A percentile compares a stretch with the other conserved stretches of the same genome.
phyloP scores from a whole-genome alignment of 2,888 invertebrate species.

The Megamerina dolium region DNA sequence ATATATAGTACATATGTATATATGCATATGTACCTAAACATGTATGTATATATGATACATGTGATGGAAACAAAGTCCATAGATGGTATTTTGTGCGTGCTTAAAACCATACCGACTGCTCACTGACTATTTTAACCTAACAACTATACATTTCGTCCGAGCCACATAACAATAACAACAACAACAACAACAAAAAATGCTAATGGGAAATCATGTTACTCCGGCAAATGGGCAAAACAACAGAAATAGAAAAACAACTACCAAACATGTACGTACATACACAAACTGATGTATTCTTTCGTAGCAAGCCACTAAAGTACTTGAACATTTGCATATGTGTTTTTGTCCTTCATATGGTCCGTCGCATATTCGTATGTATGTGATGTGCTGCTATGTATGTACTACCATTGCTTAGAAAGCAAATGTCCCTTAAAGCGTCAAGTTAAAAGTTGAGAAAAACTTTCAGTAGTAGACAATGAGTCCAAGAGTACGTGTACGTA shows the following conservation, averaged over 20 bases:
- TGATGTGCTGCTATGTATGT: not conserved
- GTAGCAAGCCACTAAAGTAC: not conserved
- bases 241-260: not conserved
- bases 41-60: constrained; percentile 3
- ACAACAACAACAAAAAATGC: constrained; percentile 6
- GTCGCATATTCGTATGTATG: not conserved
- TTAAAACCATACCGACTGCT: too few relatives aligned
- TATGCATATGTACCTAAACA: constrained; percentile 14
- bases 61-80: too few relatives aligned
- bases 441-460: constrained; percentile 6
- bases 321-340: constrained; percentile 5
- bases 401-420: too few relatives aligned
- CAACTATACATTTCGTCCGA: constrained; percentile 14
- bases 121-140: constrained; percentile 20
- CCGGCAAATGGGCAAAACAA: not conserved
- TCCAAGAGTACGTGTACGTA: too few relatives aligned
- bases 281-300: not conserved
- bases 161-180: not conserved
- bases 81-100: too few relatives aligned
- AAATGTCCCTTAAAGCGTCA: constrained; percentile 2
- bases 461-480: constrained; percentile 1
- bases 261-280: not conserved
- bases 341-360: constrained; percentile 3
- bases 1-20: constrained; percentile 8
- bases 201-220: constrained; percentile 9